Evolutionary conservation across 2,888 invertebrate genomes (phyloP).

Genomic region (Carcina quercana): DNA sequence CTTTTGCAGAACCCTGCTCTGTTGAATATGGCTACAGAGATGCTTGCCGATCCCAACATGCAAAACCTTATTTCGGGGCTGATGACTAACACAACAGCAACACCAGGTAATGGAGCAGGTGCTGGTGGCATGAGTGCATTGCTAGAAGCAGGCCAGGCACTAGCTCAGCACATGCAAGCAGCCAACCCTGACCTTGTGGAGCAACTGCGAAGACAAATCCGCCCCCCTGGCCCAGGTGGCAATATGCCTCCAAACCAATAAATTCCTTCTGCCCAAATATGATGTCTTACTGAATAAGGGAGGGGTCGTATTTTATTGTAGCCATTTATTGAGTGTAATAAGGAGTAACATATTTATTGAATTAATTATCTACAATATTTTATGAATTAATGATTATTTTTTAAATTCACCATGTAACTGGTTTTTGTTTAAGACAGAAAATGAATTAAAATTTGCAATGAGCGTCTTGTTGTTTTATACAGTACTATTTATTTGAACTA

Average conservation of each 20-base stretch:
- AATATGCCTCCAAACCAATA: slow-evolving; percentile 25
- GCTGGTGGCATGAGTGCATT: slow-evolving; percentile 50
- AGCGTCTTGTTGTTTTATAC: too few species aligned
- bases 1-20: slow-evolving; percentile 88
- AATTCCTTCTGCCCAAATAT: not conserved
- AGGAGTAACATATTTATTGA: too few species aligned
- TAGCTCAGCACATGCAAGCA: slow-evolving; percentile 87
- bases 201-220: slow-evolving; percentile 80
- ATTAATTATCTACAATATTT: too few species aligned
- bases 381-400: too few species aligned
- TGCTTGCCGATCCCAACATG: slow-evolving; percentile 90
- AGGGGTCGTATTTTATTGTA: too few species aligned
- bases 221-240: slow-evolving; percentile 38
- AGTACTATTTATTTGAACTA: too few species aligned
- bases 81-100: slow-evolving; percentile 47
- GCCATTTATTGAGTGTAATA: too few species aligned
- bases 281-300: too few species aligned
- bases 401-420: too few species aligned
- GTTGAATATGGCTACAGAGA: slow-evolving; percentile 88
- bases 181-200: slow-evolving; percentile 90
- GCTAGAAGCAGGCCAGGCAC: slow-evolving; percentile 82
- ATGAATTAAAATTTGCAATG: too few species aligned
- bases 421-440: too few species aligned
- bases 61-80: slow-evolving; percentile 81
- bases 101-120: slow-evolving; percentile 19